These are phyloP conservation scores for Pseudorectes ferrugineus DNA, from an alignment of 2,113 vertebrate genomes.

Conservation along the genomic window DNA sequence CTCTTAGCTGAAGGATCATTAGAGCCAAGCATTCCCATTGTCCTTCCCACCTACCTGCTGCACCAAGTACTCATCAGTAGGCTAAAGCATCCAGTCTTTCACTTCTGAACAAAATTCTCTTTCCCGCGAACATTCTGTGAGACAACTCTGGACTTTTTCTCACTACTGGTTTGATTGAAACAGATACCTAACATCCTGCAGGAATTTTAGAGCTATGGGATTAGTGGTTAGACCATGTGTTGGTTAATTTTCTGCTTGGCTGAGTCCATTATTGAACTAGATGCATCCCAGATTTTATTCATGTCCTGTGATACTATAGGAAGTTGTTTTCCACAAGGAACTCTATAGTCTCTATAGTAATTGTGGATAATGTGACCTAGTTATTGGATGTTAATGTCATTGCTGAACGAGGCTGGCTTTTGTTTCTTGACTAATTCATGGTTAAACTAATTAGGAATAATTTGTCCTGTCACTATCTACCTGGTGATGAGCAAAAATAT, in stretches of 20 bases:
- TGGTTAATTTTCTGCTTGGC: slow-evolving; percentile 30
- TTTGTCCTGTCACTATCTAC: neutral
- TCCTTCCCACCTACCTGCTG: neutral
- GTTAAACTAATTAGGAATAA: neutral
- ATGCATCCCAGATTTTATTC: neutral
- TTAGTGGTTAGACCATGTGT: neutral
- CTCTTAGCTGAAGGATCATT: neutral
- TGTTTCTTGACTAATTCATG: neutral
- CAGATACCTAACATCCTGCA: neutral
- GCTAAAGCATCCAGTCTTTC: neutral
- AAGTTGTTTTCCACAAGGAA: neutral
- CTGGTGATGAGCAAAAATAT: neutral
- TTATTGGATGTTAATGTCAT: neutral
- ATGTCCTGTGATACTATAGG: neutral
- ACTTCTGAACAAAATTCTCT: neutral
- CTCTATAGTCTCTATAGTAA: neutral
- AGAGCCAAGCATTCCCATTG: neutral
- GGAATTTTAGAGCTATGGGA: neutral
- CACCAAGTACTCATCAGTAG: neutral
- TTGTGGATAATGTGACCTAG: neutral
- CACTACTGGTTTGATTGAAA: neutral
- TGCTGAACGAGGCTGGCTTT: neutral
- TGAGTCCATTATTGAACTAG: neutral
- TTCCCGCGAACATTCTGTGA: neutral
- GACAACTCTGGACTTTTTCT: neutral